phyloP scores from a whole-genome alignment of 2,888 invertebrate species.

The Salpingus planirostris region DNA sequence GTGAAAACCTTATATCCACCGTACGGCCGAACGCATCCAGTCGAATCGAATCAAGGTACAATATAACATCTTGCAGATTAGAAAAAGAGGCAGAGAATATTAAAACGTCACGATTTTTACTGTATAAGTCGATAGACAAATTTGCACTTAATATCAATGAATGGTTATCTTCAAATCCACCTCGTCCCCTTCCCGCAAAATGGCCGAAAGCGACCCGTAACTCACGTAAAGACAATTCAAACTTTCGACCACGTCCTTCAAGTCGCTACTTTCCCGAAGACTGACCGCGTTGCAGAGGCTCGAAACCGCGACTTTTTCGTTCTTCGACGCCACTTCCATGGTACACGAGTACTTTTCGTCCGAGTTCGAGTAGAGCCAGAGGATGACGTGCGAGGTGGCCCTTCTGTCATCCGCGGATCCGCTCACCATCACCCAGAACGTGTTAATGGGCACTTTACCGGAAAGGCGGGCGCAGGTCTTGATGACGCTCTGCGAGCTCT shows the following conservation, averaged over 20 bases:
- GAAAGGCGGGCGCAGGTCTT: conserved; percentile 27
- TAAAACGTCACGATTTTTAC: no score
- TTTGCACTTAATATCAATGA: conserved; percentile 28
- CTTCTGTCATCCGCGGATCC: conserved; percentile 26
- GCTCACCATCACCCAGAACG: conserved; percentile 38
- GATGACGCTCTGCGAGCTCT: conserved; percentile 25
- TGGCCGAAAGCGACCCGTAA: conserved; percentile 26
- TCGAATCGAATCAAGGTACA: no score
- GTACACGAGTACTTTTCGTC: conserved; percentile 30
- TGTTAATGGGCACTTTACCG: conserved; percentile 27
- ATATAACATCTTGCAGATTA: no score
- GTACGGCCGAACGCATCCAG: no score
- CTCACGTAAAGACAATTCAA: conserved; percentile 32
- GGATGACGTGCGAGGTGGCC: conserved; percentile 24
- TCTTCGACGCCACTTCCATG: conserved; percentile 31
- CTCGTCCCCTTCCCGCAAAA: conserved; percentile 30
- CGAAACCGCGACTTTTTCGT: conserved; percentile 28
- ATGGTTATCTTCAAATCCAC: conserved; percentile 33
- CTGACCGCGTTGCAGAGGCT: conserved; percentile 29
- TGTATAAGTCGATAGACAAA: no score
- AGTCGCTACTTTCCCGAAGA: conserved; percentile 23
- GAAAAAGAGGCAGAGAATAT: no score
- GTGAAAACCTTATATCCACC: no score
- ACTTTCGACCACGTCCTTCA: conserved; percentile 23
- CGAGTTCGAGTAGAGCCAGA: conserved; percentile 35